phyloP scores from a whole-genome alignment of 2,888 invertebrate genomes.

The Andrena bucephala region DNA sequence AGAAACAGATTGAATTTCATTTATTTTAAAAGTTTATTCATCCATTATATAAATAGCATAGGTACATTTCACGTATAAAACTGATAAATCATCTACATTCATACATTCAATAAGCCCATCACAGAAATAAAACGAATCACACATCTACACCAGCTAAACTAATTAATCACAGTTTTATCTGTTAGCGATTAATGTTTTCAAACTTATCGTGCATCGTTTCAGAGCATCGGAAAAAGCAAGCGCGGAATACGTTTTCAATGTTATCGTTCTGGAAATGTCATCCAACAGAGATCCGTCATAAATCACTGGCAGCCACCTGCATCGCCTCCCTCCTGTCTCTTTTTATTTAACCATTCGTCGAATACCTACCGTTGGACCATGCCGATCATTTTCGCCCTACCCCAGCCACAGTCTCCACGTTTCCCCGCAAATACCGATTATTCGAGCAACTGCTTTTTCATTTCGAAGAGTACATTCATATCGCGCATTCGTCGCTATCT shows the following conservation, averaged over 20 bases:
- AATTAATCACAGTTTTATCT: neutral
- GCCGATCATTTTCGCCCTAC: neutral
- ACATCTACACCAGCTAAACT: neutral
- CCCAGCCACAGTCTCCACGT: neutral
- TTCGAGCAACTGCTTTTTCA: slow-evolving; percentile 18
- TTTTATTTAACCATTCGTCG: slow-evolving; percentile 11
- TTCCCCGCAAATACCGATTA: slow-evolving; percentile 38
- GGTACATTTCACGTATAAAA: neutral
- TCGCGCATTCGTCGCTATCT: slow-evolving; percentile 11
- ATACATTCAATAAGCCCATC: neutral
- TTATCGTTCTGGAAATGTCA: slow-evolving; percentile 7
- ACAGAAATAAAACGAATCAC: neutral
- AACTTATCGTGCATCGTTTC: neutral
- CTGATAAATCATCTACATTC: neutral
- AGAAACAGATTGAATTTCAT: too few species aligned
- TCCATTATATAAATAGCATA: too few species aligned
- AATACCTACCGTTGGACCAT: neutral
- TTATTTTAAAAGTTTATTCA: too few species aligned
- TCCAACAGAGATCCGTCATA: slow-evolving; percentile 1
- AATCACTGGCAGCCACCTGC: slow-evolving; percentile 10
- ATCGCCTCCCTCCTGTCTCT: neutral
- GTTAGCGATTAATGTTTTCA: neutral
- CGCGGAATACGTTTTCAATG: neutral
- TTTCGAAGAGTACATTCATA: slow-evolving; percentile 29
- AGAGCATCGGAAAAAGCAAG: neutral